These are phyloP conservation scores for Heterodera carotae DNA, from an alignment of 1,140 invertebrate genomes.

Conservation along the genomic window DNA sequence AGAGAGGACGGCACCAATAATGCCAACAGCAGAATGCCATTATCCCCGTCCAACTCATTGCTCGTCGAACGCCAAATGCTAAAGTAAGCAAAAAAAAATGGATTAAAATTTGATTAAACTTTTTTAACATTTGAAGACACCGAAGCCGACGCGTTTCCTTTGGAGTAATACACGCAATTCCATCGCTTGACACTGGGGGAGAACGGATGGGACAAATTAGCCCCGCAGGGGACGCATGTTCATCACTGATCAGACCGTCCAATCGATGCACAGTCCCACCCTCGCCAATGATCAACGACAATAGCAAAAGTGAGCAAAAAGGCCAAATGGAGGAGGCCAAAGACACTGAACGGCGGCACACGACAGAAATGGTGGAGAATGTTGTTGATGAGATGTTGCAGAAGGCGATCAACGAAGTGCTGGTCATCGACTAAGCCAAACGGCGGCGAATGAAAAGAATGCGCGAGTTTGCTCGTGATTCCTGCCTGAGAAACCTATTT, in stretches of 20 bases:
- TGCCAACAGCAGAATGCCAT: slow-evolving; percentile 8
- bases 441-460: neutral
- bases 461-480: too few relatives aligned
- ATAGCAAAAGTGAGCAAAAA: slow-evolving; percentile 22
- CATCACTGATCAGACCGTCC: slow-evolving; percentile 16
- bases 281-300: slow-evolving; percentile 16
- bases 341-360: slow-evolving; percentile 16
- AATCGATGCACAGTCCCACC: slow-evolving; percentile 10
- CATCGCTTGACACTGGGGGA: slow-evolving; percentile 28
- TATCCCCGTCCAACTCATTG: slow-evolving; percentile 13
- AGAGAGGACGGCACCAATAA: too few relatives aligned
- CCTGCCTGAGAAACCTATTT: too few relatives aligned
- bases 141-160: slow-evolving; percentile 55
- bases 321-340: neutral
- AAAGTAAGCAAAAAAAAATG: neutral
- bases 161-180: slow-evolving; percentile 50
- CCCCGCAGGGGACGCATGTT: slow-evolving; percentile 2
- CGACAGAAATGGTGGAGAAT: slow-evolving; percentile 36
- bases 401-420: slow-evolving; percentile 54
- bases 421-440: slow-evolving; percentile 35
- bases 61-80: slow-evolving; percentile 20
- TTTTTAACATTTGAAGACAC: slow-evolving; percentile 26
- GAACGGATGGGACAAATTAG: neutral
- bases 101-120: neutral
- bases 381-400: slow-evolving; percentile 49